Conservation (phyloP, 35 echinoderm and acorn worm genomes). For the Amphiura filiformis region DNA sequence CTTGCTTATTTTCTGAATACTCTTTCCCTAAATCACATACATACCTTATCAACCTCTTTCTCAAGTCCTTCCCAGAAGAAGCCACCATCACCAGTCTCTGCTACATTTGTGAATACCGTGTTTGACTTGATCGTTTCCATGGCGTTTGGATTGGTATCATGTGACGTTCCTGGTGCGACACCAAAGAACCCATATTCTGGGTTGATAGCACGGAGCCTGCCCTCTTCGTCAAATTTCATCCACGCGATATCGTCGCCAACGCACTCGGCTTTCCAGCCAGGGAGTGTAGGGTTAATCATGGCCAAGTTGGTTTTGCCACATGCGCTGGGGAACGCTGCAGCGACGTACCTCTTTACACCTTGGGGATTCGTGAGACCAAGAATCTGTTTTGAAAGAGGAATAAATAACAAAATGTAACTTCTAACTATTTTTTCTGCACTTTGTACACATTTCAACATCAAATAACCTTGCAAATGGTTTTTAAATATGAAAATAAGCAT, state of each 20-base stretch:
- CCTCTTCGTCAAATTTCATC: constrained; percentile 97
- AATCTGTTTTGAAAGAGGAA: no score
- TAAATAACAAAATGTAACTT: no score
- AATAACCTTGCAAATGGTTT: no score
- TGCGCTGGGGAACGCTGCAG: constrained; percentile 96
- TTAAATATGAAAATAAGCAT: no score
- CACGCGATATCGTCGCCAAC: constrained; percentile 98
- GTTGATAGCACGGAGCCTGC: constrained; percentile 89
- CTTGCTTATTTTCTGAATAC: no score
- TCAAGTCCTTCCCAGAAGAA: constrained; percentile 97
- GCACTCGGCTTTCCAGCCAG: constrained; percentile 98
- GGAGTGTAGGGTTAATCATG: constrained; percentile 91
- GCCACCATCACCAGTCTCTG: constrained; percentile 77
- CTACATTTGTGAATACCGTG: constrained; percentile 93
- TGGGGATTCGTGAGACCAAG: constrained; percentile 94
- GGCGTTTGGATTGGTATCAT: constrained; percentile 91
- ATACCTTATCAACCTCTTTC: constrained; percentile 77
- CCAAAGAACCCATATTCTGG: constrained; percentile 96
- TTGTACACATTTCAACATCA: no score
- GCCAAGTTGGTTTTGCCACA: constrained; percentile 96
- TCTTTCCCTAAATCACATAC: no score
- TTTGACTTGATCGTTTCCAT: constrained; percentile 76
- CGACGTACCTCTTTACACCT: constrained; percentile 88
- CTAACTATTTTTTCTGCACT: no score
- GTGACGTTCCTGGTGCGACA: constrained; percentile 90